These are phyloP conservation scores for Pterostichus niger DNA, from an alignment of 2,888 invertebrate genomes.

Conservation along the genomic window DNA sequence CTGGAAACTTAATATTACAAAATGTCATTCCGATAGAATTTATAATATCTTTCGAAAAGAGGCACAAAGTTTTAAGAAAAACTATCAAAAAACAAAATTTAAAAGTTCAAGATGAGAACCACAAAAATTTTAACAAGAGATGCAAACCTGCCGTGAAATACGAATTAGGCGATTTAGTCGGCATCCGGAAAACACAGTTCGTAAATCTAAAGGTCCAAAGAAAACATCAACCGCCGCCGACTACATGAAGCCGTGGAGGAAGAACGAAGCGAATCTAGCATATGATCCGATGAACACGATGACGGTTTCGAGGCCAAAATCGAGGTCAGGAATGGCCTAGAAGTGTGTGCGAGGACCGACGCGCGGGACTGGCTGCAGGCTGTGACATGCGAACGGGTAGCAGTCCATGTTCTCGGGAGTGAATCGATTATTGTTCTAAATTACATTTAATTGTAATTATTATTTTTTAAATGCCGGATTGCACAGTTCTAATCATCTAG, in stretches of 20 bases:
- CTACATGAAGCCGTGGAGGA: background rate
- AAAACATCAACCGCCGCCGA: background rate
- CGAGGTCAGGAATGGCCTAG: background rate
- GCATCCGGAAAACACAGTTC: background rate
- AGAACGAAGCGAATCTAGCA: background rate
- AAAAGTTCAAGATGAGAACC: background rate
- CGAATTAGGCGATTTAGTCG: no score
- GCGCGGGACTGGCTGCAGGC: no score
- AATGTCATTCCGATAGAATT: background rate
- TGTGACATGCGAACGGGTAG: no score
- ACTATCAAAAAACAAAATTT: background rate
- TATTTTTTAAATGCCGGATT: no score
- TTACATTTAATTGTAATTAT: no score
- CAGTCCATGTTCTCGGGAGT: no score
- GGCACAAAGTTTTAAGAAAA: constrained; percentile 6
- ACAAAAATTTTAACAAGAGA: background rate
- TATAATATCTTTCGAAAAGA: background rate
- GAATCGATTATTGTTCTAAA: no score
- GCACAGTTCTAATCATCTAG: no score
- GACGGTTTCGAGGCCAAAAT: background rate
- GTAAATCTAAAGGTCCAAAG: background rate
- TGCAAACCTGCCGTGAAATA: no score
- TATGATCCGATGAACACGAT: background rate
- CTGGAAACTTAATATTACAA: background rate
- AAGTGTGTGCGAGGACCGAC: background rate